Evolutionary conservation across 2,797 vertebrate species (phyloP).

Genomic region (Threskiornis aethiopicus): DNA sequence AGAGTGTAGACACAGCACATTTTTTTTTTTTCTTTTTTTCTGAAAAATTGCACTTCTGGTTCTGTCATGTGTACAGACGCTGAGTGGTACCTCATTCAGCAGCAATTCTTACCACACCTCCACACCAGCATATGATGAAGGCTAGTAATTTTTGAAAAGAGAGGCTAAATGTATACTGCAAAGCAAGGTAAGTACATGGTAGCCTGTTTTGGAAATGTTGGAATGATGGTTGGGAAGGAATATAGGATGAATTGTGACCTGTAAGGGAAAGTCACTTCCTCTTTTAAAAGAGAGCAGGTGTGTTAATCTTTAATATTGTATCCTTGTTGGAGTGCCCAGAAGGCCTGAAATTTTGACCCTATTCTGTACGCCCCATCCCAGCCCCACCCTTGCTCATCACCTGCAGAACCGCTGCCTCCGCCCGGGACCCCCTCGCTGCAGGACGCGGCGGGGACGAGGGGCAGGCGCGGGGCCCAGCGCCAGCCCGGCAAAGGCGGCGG

Average conservation of each 20-base stretch:
- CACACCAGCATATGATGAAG: neutral
- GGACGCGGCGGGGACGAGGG: neutral
- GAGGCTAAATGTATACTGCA: neutral
- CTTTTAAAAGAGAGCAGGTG: neutral
- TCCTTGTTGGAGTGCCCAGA: neutral
- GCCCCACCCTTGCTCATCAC: rapidly evolving
- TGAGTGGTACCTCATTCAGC: neutral
- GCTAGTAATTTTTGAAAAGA: neutral
- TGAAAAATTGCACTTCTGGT: neutral
- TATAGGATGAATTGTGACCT: neutral
- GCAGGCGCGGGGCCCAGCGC: neutral
- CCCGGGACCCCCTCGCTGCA: neutral
- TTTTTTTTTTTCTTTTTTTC: neutral
- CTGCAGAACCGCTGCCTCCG: rapidly evolving
- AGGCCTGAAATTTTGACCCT: neutral
- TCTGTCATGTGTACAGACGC: neutral
- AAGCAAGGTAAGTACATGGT: neutral
- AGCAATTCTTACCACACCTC: neutral
- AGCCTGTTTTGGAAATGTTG: neutral
- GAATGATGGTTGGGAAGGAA: neutral
- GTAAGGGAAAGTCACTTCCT: neutral
- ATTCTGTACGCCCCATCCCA: rapidly evolving
- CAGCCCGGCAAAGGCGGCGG: no score
- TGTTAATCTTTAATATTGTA: neutral
- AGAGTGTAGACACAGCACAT: neutral